Evolutionary conservation across 2,888 invertebrate species (phyloP), one percentile per base, ranked within the genome.

Genomic region (Agrilus biguttatus): DNA sequence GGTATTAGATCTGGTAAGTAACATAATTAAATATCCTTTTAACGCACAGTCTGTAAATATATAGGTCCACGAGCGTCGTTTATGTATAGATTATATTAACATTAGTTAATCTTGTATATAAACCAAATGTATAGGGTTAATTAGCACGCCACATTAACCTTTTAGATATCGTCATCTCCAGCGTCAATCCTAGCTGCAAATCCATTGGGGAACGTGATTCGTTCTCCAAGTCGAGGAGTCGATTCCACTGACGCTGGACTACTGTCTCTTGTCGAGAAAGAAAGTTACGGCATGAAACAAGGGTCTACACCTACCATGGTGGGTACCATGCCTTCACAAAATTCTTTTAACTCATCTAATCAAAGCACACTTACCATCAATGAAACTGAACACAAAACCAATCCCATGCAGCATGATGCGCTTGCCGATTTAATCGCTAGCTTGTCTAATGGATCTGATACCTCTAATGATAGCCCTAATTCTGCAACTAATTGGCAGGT

Each of bases 401-500:
- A 53, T 49, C 56, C 55, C 50, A 28, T 10, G 28, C 59, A 61
- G 48, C 55, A 60, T 48, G 66, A 64, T 51, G 66, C 65, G 56
- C 65, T 67, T 49, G 61, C 60, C 53, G 65, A 65, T 50, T 60
- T 67, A 53, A 67, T 67, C 54, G 66, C 66, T 62, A 67, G 65
- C 59, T 60, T 67, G 52, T 62, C 66, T 45, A 62, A 61, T 54
- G 64, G 63, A 53, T 62, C 63, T 51, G 62, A 65, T 56, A 62
- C 62, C 53, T 61, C 61, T 55, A 61, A 62, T 57, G 62, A 61
- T 55, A 63, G 63, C 50, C 58, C 64, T 53, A 57, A 62, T 55
- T 60, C 59, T 50, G 57, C 65, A 57, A 61, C 65, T 60, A 66
- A 65, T 65, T 65, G 65, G 51, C 72, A 73, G 70, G 74, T 74